phyloP scores from a whole-genome alignment of 2,888 invertebrate species.

The Clostera curtula region DNA sequence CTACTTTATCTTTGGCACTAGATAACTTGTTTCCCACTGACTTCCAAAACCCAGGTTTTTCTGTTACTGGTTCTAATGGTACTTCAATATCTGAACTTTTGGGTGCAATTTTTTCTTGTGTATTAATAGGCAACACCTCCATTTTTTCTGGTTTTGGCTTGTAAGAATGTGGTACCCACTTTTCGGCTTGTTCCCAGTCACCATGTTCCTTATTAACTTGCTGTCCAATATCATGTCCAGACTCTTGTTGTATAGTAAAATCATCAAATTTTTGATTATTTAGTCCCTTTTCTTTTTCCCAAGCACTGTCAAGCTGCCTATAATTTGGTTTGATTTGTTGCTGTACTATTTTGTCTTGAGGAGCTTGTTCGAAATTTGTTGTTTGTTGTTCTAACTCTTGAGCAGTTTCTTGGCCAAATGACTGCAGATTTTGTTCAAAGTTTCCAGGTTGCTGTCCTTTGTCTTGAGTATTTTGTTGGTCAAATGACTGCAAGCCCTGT shows the following conservation, averaged over 20 bases:
- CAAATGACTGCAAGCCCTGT: too few relatives aligned
- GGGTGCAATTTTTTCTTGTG: conserved; percentile 6
- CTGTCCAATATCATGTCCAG: conserved; percentile 5
- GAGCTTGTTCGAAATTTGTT: conserved; percentile 9
- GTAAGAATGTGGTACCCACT: conserved; percentile 1
- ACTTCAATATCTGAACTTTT: conserved; percentile 5
- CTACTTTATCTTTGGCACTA: conserved; percentile 66
- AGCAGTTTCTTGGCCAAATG: conserved; percentile 6
- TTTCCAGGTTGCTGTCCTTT: conserved; percentile 14
- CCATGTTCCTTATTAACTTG: conserved; percentile 7
- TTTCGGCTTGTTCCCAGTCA: conserved; percentile 4
- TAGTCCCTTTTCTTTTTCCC: too few relatives aligned
- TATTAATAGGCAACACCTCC: conserved; percentile 4
- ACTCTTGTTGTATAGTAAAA: conserved; percentile 1
- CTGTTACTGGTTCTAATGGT: conserved; percentile 32
- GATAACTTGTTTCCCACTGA: conserved; percentile 69
- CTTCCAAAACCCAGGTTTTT: conserved; percentile 73
- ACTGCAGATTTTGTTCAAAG: conserved; percentile 13
- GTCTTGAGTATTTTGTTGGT: conserved; percentile 15
- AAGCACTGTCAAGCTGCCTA: too few relatives aligned
- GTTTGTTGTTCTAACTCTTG: conserved; percentile 7
- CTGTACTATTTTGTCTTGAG: neutral
- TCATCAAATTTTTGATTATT: too few relatives aligned
- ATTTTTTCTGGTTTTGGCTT: conserved; percentile 3
- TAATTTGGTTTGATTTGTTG: too few relatives aligned